Conservation (phyloP, 92 coral and sea anemone species). For the Bergia sp. region DNA sequence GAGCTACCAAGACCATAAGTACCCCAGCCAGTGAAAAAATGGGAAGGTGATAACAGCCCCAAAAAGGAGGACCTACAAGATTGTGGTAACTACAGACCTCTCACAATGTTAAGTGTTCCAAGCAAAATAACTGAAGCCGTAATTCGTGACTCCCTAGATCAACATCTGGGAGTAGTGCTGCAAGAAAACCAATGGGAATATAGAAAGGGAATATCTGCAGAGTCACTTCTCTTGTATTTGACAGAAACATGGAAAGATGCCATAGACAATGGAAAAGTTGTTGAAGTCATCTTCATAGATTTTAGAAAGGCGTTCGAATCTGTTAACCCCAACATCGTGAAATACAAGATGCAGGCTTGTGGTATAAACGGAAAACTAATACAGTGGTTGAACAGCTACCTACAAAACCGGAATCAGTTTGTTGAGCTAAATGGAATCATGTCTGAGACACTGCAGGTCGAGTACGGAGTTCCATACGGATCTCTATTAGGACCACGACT, state of each 20-base stretch:
- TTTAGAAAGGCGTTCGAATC: slow-evolving; percentile 46
- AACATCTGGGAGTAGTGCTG: slow-evolving; percentile 38
- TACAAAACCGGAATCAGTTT: slow-evolving; percentile 29
- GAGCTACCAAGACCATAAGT: slow-evolving; percentile 36
- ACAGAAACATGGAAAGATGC: slow-evolving; percentile 6
- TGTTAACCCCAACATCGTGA: slow-evolving; percentile 35
- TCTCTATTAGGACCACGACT: slow-evolving; percentile 50
- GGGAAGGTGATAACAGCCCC: slow-evolving; percentile 36
- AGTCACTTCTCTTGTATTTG: slow-evolving; percentile 24
- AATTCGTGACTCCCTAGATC: slow-evolving; percentile 42
- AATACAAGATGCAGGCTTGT: slow-evolving; percentile 25
- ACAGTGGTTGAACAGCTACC: slow-evolving; percentile 33
- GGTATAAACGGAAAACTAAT: slow-evolving; percentile 27
- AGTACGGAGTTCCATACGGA: slow-evolving; percentile 38
- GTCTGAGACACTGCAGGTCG: slow-evolving; percentile 26
- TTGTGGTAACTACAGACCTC: slow-evolving; percentile 16
- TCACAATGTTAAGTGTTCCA: slow-evolving; percentile 36
- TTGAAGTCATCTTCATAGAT: slow-evolving; percentile 24
- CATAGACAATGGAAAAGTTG: slow-evolving; percentile 23
- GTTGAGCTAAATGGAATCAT: slow-evolving; percentile 34
- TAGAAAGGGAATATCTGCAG: slow-evolving; percentile 33
- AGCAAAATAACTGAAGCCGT: slow-evolving; percentile 50
- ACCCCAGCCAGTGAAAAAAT: slow-evolving; percentile 44
- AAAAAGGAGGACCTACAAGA: neutral
- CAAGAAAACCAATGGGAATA: slow-evolving; percentile 50